Evolutionary conservation across 2,113 vertebrate species (phyloP).

Genomic region (Galeopterus variegatus): DNA sequence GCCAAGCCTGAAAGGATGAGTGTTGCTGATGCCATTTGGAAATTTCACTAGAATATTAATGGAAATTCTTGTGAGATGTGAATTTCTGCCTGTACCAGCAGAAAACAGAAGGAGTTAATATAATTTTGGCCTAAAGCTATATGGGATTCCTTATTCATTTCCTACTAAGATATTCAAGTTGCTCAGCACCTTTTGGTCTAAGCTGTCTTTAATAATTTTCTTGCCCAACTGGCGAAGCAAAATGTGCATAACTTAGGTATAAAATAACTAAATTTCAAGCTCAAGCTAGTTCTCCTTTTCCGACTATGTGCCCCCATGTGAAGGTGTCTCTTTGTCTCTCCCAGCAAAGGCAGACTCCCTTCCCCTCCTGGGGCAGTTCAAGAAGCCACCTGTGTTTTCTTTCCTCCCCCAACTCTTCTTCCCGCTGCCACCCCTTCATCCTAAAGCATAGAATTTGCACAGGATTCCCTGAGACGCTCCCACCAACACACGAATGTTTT

Average conservation of each 20-base stretch:
- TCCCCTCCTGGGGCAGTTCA: constrained; percentile 30
- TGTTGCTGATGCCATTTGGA: not conserved
- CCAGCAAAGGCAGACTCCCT: not conserved
- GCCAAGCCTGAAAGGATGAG: not conserved
- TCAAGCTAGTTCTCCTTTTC: not conserved
- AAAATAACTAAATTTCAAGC: not conserved
- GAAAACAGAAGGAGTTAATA: not conserved
- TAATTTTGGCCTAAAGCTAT: constrained; percentile 6
- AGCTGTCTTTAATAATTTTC: constrained; percentile 42
- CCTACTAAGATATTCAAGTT: constrained; percentile 36
- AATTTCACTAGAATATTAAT: not conserved
- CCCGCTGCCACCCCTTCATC: not conserved
- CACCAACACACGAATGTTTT: constrained; percentile 79
- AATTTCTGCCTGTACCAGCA: constrained; percentile 2
- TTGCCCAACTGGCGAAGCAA: not conserved
- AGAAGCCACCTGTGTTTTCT: constrained; percentile 83
- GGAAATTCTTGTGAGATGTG: not conserved
- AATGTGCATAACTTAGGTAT: not conserved
- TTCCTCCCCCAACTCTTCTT: constrained; percentile 51
- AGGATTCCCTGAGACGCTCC: not conserved
- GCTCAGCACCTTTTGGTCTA: not conserved
- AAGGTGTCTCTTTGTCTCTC: not conserved
- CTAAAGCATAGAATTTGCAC: not conserved
- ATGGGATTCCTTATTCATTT: not conserved
- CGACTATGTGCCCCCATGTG: fast-evolving